phyloP scores from a whole-genome alignment of 23 tunicate species.

The Trididemnum miniatum region DNA sequence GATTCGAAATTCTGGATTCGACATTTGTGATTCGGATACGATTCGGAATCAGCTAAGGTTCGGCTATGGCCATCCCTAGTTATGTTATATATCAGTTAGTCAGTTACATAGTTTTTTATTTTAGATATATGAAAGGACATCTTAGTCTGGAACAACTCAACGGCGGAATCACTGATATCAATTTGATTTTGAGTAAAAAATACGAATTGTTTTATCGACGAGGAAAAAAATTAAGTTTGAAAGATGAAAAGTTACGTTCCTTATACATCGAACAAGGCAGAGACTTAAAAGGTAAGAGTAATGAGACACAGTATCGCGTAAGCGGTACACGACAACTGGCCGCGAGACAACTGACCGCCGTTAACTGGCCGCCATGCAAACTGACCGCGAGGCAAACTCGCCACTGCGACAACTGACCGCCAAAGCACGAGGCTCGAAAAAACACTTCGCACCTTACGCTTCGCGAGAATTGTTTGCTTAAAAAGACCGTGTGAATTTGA shows the following conservation, averaged over 20 bases:
- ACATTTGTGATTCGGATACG: background rate
- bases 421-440: no score
- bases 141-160: slow-evolving; percentile 57
- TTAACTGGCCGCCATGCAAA: no score
- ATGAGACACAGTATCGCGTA: no score
- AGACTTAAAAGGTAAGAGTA: slow-evolving; percentile 67
- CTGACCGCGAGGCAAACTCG: no score
- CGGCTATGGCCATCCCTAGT: background rate
- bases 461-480: no score
- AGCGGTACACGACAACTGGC: no score
- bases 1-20: background rate
- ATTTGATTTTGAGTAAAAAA: slow-evolving; percentile 53
- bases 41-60: background rate
- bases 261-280: slow-evolving; percentile 69
- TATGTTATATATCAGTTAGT: background rate
- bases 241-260: slow-evolving; percentile 56
- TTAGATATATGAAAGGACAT: slow-evolving; percentile 57
- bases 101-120: background rate
- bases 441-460: no score
- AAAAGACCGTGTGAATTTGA: no score
- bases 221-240: slow-evolving; percentile 45
- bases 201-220: slow-evolving; percentile 63
- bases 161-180: slow-evolving; percentile 60
- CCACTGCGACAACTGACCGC: no score
- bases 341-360: no score